These are phyloP conservation scores for Haemorhous mexicanus DNA, from an alignment of 2,113 vertebrate species.

Conservation along the genomic window DNA sequence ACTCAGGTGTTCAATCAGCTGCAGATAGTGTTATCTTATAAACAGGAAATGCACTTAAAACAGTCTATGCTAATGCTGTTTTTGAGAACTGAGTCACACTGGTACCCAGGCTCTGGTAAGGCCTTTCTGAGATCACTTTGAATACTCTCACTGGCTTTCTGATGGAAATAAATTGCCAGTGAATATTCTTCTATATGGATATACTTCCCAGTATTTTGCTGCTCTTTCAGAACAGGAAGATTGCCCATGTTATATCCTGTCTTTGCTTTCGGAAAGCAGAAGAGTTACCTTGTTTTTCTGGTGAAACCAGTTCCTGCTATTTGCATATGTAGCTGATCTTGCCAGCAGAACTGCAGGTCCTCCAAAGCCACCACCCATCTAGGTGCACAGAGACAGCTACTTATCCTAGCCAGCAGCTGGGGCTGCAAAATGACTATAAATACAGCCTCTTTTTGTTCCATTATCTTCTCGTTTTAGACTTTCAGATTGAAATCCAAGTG, in stretches of 20 bases:
- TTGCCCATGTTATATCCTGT: neutral
- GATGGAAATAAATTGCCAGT: neutral
- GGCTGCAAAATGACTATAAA: neutral
- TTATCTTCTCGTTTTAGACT: neutral
- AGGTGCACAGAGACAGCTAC: neutral
- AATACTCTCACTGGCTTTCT: neutral
- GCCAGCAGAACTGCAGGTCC: neutral
- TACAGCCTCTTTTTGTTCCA: neutral
- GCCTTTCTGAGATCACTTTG: neutral
- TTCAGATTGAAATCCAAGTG: neutral
- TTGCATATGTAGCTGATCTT: neutral
- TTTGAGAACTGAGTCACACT: neutral
- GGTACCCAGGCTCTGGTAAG: neutral
- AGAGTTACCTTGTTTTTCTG: neutral
- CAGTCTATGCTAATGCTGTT: neutral
- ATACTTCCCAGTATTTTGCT: neutral
- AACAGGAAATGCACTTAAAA: constrained; percentile 28
- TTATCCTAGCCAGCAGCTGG: neutral
- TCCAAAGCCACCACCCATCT: neutral
- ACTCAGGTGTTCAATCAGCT: neutral
- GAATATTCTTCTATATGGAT: neutral
- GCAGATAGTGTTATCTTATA: neutral
- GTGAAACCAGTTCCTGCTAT: constrained; percentile 44
- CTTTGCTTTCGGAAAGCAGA: neutral
- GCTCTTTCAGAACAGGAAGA: neutral